Evolutionary conservation across 2,113 vertebrate genomes (phyloP).

Genomic region (Urocitellus parryii): DNA sequence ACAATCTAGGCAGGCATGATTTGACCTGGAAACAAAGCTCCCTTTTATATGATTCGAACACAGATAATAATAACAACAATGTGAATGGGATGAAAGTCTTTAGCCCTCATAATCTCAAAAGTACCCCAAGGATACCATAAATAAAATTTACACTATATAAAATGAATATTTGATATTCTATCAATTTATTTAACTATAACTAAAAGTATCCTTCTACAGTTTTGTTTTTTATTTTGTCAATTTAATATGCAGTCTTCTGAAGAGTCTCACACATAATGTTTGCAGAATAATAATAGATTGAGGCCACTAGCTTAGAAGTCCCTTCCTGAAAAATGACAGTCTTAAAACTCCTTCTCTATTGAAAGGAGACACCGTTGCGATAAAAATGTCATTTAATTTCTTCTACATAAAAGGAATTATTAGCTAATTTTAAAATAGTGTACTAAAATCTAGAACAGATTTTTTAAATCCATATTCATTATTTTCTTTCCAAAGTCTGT

Average conservation of each 20-base stretch:
- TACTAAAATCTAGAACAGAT: neutral
- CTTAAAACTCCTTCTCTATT: neutral
- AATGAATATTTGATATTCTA: neutral
- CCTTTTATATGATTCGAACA: neutral
- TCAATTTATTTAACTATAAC: neutral
- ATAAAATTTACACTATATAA: constrained; percentile 41
- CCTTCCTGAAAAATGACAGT: neutral
- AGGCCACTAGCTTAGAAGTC: neutral
- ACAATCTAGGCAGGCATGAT: neutral
- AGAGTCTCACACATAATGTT: neutral
- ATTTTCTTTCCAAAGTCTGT: neutral
- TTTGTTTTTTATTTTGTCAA: neutral
- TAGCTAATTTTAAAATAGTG: constrained; percentile 13
- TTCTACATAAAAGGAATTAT: neutral
- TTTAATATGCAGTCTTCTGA: neutral
- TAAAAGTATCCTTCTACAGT: neutral
- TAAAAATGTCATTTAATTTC: constrained; percentile 9
- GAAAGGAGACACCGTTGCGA: neutral
- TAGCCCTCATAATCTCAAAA: neutral
- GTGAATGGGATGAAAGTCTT: neutral
- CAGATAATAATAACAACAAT: neutral
- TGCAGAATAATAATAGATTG: neutral
- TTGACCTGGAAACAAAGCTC: neutral
- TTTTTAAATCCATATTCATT: neutral
- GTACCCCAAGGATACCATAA: neutral